These are phyloP conservation scores for Platichthys flesus DNA, from an alignment of 2,113 vertebrate species.

Conservation along the genomic window DNA sequence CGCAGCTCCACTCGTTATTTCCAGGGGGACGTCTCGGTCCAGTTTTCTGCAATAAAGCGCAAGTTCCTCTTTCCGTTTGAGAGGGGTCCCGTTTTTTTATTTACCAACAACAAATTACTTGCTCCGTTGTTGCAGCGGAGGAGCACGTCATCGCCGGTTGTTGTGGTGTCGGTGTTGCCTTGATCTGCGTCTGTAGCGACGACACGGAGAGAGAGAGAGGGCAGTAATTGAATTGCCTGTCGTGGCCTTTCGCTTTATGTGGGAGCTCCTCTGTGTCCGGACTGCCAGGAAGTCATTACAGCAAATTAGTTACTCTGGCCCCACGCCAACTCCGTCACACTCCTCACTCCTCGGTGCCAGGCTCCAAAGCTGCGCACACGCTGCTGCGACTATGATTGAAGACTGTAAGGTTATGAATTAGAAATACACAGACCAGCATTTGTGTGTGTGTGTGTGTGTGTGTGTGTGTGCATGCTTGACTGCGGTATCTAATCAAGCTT, in stretches of 20 bases:
- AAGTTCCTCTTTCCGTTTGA: constrained; percentile 18
- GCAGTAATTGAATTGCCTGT: constrained; percentile 70
- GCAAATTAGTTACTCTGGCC: constrained; percentile 76
- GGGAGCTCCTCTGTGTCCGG: constrained; percentile 60
- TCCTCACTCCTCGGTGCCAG: constrained; percentile 46
- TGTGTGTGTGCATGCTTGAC: constrained; percentile 40
- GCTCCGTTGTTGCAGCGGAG: constrained; percentile 30
- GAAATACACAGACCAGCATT: constrained; percentile 40
- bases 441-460: constrained; percentile 44
- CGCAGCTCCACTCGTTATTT: constrained; percentile 34
- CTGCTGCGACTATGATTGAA: constrained; percentile 58
- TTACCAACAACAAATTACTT: constrained; percentile 44
- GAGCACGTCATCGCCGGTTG: constrained; percentile 31
- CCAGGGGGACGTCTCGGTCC: constrained; percentile 18
- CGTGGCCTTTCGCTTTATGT: constrained; percentile 62
- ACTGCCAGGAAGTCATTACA: constrained; percentile 77
- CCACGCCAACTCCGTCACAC: constrained; percentile 41
- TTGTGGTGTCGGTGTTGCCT: constrained; percentile 43
- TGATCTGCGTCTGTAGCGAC: constrained; percentile 46
- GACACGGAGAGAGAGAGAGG: constrained; percentile 18
- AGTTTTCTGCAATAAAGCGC: constrained; percentile 39
- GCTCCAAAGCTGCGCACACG: constrained; percentile 49
- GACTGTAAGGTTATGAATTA: constrained; percentile 66
- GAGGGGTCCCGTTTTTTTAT: constrained; percentile 20
- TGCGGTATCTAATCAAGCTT: constrained; percentile 72